A percentile compares a stretch with the other conserved stretches of the same genome.
Evolutionary conservation across 2,797 vertebrate genomes (phyloP).

Genomic region (Dendrocincla tyrannina): DNA sequence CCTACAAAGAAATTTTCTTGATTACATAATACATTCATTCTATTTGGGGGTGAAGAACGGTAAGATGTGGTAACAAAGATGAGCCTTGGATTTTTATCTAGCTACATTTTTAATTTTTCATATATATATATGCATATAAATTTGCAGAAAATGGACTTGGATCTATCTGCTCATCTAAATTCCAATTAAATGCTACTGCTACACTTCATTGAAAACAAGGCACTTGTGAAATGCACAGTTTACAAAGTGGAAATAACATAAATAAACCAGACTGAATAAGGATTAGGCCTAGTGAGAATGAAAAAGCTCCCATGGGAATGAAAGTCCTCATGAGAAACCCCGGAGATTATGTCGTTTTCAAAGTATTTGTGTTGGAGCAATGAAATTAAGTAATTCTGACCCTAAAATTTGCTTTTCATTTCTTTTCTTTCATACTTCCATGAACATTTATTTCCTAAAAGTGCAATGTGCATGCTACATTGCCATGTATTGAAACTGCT

Average conservation of each 20-base stretch:
- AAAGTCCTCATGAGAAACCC: background rate
- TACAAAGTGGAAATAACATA: background rate
- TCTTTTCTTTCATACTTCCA: background rate
- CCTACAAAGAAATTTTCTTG: background rate
- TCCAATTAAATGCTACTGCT: conserved; percentile 33
- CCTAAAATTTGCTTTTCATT: background rate
- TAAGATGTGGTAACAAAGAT: background rate
- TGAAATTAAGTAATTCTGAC: background rate
- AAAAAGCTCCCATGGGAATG: background rate
- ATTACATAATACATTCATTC: background rate
- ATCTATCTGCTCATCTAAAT: background rate
- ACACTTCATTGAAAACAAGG: conserved; percentile 56
- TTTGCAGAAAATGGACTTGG: background rate
- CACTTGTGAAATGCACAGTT: background rate
- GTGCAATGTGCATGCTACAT: background rate
- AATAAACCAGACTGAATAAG: background rate
- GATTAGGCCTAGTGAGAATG: background rate
- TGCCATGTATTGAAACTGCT: background rate
- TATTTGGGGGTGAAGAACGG: background rate
- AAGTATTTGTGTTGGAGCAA: background rate
- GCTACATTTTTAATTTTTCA: background rate
- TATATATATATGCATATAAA: background rate
- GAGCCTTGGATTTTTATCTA: background rate
- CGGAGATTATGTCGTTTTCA: background rate
- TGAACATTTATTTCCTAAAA: background rate